Conservation (phyloP, 2,797 vertebrate species). For the Choloepus didactylus region DNA sequence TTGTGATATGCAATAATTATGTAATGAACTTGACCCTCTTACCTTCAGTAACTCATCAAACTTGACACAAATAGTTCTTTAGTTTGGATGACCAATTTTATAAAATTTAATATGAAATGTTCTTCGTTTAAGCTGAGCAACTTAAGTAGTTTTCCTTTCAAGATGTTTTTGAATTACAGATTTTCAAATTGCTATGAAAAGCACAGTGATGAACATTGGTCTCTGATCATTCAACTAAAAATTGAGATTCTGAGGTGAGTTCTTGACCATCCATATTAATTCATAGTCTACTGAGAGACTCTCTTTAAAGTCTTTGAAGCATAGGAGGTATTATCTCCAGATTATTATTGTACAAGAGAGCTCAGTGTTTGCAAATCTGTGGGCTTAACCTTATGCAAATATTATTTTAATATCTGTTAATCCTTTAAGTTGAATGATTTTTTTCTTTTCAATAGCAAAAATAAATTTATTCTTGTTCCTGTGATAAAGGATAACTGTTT, state of each 20-base stretch:
- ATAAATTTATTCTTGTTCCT: slow-evolving; percentile 78
- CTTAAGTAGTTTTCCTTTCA: slow-evolving; percentile 54
- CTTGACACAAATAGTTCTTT: slow-evolving; percentile 43
- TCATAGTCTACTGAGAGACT: slow-evolving; percentile 62
- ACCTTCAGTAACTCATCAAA: slow-evolving; percentile 42
- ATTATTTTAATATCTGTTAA: slow-evolving; percentile 83
- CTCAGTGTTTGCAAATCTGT: slow-evolving; percentile 65
- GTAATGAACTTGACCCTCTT: not conserved
- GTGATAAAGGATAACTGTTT: slow-evolving; percentile 74
- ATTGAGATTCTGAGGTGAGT: slow-evolving; percentile 22
- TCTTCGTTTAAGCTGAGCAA: slow-evolving; percentile 40
- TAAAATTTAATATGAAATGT: slow-evolving; percentile 30
- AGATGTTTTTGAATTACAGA: slow-evolving; percentile 11
- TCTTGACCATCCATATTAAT: slow-evolving; percentile 53
- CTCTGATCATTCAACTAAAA: slow-evolving; percentile 68
- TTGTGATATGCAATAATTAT: not conserved
- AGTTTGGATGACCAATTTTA: slow-evolving; percentile 52
- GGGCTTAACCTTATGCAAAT: slow-evolving; percentile 78
- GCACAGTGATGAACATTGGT: not conserved
- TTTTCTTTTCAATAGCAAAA: slow-evolving; percentile 70
- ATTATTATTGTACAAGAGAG: slow-evolving; percentile 73
- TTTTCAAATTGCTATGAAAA: slow-evolving; percentile 64
- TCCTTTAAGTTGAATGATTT: slow-evolving; percentile 67
- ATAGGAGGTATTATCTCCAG: slow-evolving; percentile 66
- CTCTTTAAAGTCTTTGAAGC: slow-evolving; percentile 76